Percentiles rank a stretch among this genome's conserved stretches.
phyloP scores from a whole-genome alignment of 1,140 invertebrate species.

The Bombus pyrosoma region DNA sequence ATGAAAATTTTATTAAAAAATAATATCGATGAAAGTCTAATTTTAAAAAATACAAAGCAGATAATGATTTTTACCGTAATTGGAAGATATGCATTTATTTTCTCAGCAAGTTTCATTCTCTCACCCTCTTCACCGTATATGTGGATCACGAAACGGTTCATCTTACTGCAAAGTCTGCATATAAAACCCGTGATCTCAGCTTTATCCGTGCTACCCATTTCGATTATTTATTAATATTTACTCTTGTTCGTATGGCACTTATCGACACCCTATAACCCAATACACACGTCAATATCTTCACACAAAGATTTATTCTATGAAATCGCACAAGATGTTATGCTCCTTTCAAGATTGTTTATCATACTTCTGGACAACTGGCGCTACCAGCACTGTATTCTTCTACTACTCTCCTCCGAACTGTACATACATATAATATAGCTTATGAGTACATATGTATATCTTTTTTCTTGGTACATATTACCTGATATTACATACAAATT shows the following conservation, averaged over 20 bases:
- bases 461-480: background rate
- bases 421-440: background rate
- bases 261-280: background rate
- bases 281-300: conserved; percentile 35
- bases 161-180: conserved; percentile 90
- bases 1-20: background rate
- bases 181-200: conserved; percentile 90
- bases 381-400: conserved; percentile 34
- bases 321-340: conserved; percentile 45
- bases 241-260: conserved; percentile 12
- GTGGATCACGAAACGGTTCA: conserved; percentile 90
- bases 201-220: conserved; percentile 89
- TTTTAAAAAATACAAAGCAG: conserved; percentile 3
- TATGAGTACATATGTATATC: background rate
- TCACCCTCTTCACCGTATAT: conserved; percentile 90
- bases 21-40: background rate
- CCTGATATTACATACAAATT: background rate
- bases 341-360: conserved; percentile 56
- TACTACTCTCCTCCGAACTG: conserved; percentile 18
- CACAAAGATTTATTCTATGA: conserved; percentile 22
- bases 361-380: conserved; percentile 51
- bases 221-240: conserved; percentile 23
- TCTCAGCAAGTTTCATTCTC: conserved; percentile 87
- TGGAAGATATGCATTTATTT: conserved; percentile 89
- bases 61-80: conserved; percentile 85